A percentile compares a stretch with the other conserved stretches of the same genome.
phyloP scores from a whole-genome alignment of 2,113 vertebrate genomes.

The Lanius collurio region DNA sequence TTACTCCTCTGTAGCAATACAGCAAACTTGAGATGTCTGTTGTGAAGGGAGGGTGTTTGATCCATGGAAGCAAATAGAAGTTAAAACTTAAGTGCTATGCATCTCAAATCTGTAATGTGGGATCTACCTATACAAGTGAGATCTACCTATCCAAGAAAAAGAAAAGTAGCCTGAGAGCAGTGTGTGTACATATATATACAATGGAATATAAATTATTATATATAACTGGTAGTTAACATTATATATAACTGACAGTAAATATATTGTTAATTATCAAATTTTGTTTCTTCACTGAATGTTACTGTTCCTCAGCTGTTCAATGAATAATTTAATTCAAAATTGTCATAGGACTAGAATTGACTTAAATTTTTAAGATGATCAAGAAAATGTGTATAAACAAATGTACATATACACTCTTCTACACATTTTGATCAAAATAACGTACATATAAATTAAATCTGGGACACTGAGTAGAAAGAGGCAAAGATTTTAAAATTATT shows the following conservation, averaged over 20 bases:
- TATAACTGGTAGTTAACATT: not conserved
- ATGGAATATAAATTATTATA: not conserved
- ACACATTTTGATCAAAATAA: not conserved
- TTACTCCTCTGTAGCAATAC: not conserved
- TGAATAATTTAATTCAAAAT: not conserved
- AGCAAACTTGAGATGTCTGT: not conserved
- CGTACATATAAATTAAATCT: not conserved
- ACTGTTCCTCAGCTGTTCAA: not conserved
- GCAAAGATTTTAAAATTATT: not conserved
- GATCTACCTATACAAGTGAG: not conserved
- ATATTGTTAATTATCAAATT: not conserved
- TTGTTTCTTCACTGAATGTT: not conserved
- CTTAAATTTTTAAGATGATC: not conserved
- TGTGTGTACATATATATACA: not conserved
- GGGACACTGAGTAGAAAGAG: not conserved
- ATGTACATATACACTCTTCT: not conserved
- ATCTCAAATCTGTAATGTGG: not conserved
- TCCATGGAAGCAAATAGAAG: not conserved
- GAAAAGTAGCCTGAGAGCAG: not conserved
- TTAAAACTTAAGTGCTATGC: not conserved
- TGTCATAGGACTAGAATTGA: not conserved
- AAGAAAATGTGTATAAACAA: not conserved
- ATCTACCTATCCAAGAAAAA: not conserved
- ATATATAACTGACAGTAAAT: not conserved
- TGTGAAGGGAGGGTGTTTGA: not conserved